phyloP scores from a whole-genome alignment of 2,888 invertebrate species.

The Altica lythri region DNA sequence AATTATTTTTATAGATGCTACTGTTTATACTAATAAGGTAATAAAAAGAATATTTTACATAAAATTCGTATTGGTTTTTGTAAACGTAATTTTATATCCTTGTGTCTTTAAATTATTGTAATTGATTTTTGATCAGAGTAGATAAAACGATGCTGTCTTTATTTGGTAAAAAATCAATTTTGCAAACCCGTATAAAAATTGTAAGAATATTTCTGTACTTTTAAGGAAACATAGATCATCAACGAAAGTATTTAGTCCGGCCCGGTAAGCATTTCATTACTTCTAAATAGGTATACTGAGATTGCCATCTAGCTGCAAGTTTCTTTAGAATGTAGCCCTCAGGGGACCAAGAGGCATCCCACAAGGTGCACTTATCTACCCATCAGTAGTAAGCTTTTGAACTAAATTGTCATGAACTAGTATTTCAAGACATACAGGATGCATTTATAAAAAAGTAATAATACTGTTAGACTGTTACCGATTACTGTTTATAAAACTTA shows the following conservation, averaged over 20 bases:
- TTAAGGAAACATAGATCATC: no score
- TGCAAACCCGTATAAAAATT: no score
- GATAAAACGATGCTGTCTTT: neutral
- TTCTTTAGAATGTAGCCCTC: slow-evolving; percentile 15
- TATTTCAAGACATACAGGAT: slow-evolving; percentile 23
- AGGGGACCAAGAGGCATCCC: slow-evolving; percentile 13
- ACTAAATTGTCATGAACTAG: slow-evolving; percentile 26
- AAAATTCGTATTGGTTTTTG: no score
- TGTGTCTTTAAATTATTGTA: no score
- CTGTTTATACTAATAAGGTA: no score
- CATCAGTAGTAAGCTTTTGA: slow-evolving; percentile 23
- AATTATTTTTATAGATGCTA: no score
- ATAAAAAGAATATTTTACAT: no score
- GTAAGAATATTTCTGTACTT: no score
- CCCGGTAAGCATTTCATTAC: slow-evolving; percentile 9
- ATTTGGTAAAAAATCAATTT: neutral
- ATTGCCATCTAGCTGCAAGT: slow-evolving; percentile 17
- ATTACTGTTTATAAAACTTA: no score
- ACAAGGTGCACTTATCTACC: slow-evolving; percentile 19
- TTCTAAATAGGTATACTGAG: slow-evolving; percentile 13
- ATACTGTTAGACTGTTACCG: no score
- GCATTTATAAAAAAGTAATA: no score
- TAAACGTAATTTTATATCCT: no score
- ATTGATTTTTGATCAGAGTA: neutral
- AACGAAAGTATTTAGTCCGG: neutral